phyloP scores from a whole-genome alignment of 2,797 vertebrate species.

The Podargus strigoides region DNA sequence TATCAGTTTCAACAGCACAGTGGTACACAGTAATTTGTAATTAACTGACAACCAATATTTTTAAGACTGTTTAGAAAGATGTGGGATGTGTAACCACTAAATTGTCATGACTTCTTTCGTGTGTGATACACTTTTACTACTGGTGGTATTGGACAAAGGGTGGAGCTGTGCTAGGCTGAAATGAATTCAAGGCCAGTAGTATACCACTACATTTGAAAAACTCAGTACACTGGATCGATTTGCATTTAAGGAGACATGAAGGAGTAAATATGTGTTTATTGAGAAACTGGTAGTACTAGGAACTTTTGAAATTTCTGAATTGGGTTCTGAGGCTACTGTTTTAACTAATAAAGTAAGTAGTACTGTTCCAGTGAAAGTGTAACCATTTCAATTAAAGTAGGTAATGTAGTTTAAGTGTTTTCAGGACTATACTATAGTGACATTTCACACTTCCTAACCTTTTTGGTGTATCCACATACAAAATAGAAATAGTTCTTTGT shows the following conservation, averaged over 20 bases:
- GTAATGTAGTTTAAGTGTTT: neutral
- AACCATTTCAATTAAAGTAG: neutral
- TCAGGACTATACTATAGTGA: neutral
- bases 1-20: neutral
- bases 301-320: slow-evolving; percentile 14
- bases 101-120: neutral
- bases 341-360: neutral
- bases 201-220: neutral
- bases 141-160: slow-evolving; percentile 6
- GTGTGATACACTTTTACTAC: neutral
- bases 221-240: neutral
- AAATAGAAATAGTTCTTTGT: neutral
- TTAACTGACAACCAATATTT: neutral
- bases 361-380: neutral
- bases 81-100: neutral
- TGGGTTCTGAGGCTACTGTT: neutral
- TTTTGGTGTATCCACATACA: neutral
- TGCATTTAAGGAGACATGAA: neutral
- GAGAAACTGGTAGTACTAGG: neutral
- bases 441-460: neutral
- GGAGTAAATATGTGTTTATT: neutral
- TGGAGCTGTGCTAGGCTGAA: neutral
- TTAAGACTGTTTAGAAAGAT: neutral
- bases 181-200: neutral
- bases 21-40: neutral